Evolutionary conservation across 2,113 vertebrate genomes (phyloP).

Genomic region (Chloroceryle aenea): DNA sequence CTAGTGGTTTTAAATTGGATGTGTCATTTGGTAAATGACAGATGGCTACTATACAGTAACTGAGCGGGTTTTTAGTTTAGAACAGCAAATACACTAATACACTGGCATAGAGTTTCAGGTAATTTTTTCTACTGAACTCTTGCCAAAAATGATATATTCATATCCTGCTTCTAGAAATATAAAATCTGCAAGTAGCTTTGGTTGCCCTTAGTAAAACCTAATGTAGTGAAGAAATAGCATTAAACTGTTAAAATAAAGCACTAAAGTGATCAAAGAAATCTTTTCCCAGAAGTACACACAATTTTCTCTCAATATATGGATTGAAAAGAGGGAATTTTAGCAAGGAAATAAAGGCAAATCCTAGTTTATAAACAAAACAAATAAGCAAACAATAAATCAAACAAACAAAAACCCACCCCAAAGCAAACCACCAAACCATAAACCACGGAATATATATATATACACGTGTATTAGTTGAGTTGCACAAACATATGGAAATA

Average conservation of each 20-base stretch:
- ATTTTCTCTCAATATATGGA: not conserved
- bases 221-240: not conserved
- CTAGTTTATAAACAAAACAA: not conserved
- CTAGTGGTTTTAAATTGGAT: slow-evolving; percentile 60
- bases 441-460: not conserved
- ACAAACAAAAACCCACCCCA: not conserved
- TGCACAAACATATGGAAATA: not conserved
- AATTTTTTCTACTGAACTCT: slow-evolving; percentile 50
- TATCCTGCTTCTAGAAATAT: not conserved
- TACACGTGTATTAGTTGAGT: not conserved
- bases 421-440: not conserved
- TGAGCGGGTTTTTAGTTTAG: slow-evolving; percentile 44
- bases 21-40: slow-evolving; percentile 61
- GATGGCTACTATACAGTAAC: slow-evolving; percentile 19
- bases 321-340: not conserved
- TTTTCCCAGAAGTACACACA: not conserved
- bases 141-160: slow-evolving; percentile 11
- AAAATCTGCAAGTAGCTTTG: not conserved
- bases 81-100: slow-evolving; percentile 26
- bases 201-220: not conserved
- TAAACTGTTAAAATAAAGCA: not conserved
- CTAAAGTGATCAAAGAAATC: not conserved
- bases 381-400: not conserved
- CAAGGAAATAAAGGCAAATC: not conserved
- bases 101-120: slow-evolving; percentile 40